Percentiles rank a stretch among this genome's conserved stretches.
Evolutionary conservation across 1,140 invertebrate species (phyloP).

Genomic region (Oppia nitens): DNA sequence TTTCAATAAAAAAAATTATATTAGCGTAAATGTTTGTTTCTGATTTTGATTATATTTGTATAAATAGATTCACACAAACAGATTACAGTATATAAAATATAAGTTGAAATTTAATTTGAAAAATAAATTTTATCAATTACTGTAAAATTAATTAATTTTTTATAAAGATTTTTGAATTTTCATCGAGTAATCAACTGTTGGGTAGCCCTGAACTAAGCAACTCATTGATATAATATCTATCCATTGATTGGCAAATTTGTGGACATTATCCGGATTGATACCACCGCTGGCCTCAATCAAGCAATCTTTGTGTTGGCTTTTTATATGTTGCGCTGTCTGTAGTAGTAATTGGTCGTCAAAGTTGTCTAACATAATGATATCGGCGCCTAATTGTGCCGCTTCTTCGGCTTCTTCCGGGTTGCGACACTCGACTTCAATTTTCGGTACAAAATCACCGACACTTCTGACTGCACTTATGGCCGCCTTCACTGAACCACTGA

Average conservation of each 20-base stretch:
- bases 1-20: too few relatives aligned
- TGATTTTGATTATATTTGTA: too few relatives aligned
- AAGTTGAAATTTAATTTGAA: too few relatives aligned
- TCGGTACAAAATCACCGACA: slow-evolving; percentile 28
- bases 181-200: slow-evolving; percentile 31
- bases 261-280: slow-evolving; percentile 27
- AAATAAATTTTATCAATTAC: too few relatives aligned
- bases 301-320: slow-evolving; percentile 26
- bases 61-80: too few relatives aligned
- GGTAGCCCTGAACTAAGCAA: slow-evolving; percentile 32
- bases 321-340: slow-evolving; percentile 25
- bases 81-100: too few relatives aligned
- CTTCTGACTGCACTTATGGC: background rate
- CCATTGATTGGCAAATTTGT: slow-evolving; percentile 24
- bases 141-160: too few relatives aligned
- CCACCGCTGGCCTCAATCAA: slow-evolving; percentile 33
- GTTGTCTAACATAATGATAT: slow-evolving; percentile 36
- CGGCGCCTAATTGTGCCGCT: slow-evolving; percentile 28
- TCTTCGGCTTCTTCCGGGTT: slow-evolving; percentile 29
- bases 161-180: too few relatives aligned
- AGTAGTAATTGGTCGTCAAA: slow-evolving; percentile 26
- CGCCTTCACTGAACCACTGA: slow-evolving; percentile 27
- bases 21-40: too few relatives aligned
- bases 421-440: slow-evolving; percentile 35
- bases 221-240: slow-evolving; percentile 34